Evolutionary conservation across 2,113 vertebrate species (phyloP), one percentile per base, ranked within the genome.

Genomic region (Protobothrops mucrosquamatus): DNA sequence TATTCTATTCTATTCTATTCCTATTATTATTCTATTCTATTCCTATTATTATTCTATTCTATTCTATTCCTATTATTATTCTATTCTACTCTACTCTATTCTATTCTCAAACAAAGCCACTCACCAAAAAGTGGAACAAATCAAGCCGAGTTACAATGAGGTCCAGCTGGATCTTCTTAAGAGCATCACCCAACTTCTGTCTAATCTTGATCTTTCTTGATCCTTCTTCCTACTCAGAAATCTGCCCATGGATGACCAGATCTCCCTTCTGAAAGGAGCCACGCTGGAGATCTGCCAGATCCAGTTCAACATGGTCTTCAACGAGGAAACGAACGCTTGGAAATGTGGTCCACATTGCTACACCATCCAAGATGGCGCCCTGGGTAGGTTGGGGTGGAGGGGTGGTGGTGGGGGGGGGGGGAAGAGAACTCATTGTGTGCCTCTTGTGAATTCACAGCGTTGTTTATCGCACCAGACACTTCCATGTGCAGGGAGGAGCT

Each of bases 221-320:
- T 51, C 74, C 86, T 26, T 0, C n/a, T 46, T 26, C 0, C 10
- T 0, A 0, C 7, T 20, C 74, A 98, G 98, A 69, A 94, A 81
- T 0, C 43, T 98, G 91, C 94, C 97, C 3, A 94, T 98, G 0
- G 96, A 98, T 0, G 95, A 97, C n/a, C 98, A 98, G 59, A 98
- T 98, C 89, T 97, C 97, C 1, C 97, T 98, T 57, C 96, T 98
- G 9, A 98, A 98, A 51, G 98, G 97, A 0, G 88, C 97, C 46
- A 94, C 97, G 0, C 29, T 97, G 24, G 97, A 96, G 0, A 97
- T 98, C 34, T 94, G 95, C 48, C 95, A 97, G 7, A 95, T 98
- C 34, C 93, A 93, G 12, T 96, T 96, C 93, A 98, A 98, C 91
- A 96, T 94, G 0, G 94, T 97, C 1, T 98, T 98, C 95, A 97